Conservation (phyloP, 1,140 invertebrate species). For the Fragariocoptes setiger region DNA sequence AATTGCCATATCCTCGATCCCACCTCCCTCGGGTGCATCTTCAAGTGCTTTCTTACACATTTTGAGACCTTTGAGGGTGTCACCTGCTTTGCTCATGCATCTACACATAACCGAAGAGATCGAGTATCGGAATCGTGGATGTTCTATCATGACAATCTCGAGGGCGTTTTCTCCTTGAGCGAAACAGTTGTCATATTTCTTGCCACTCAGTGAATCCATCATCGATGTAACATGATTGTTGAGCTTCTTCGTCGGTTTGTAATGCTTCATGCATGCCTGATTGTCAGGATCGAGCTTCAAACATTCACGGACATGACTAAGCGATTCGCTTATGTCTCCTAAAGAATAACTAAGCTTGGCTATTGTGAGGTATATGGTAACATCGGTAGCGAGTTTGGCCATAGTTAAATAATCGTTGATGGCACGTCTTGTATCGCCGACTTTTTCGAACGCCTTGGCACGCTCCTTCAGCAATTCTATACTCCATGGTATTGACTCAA, state of each 20-base stretch:
- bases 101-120: slow-evolving; percentile 24
- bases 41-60: slow-evolving; percentile 47
- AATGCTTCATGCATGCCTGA: slow-evolving; percentile 74
- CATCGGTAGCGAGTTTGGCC: slow-evolving; percentile 62
- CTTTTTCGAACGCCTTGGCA: slow-evolving; percentile 42
- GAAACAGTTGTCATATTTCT: slow-evolving; percentile 41
- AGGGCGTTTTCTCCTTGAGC: slow-evolving; percentile 28
- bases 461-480: slow-evolving; percentile 43
- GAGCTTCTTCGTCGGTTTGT: slow-evolving; percentile 89
- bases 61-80: slow-evolving; percentile 27
- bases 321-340: slow-evolving; percentile 59
- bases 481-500: slow-evolving; percentile 49
- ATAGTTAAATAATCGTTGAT: slow-evolving; percentile 61
- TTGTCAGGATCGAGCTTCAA: slow-evolving; percentile 91
- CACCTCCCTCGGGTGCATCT: slow-evolving; percentile 30
- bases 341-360: slow-evolving; percentile 51
- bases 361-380: slow-evolving; percentile 53
- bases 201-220: slow-evolving; percentile 29
- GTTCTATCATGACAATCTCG: slow-evolving; percentile 31
- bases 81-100: slow-evolving; percentile 21
- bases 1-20: background rate
- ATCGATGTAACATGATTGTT: slow-evolving; percentile 47
- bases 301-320: slow-evolving; percentile 81
- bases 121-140: slow-evolving; percentile 32
- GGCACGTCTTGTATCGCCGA: slow-evolving; percentile 50